Evolutionary conservation across 2,113 vertebrate species (phyloP), one percentile per base, ranked within the genome.

Genomic region (Xenopus laevis): DNA sequence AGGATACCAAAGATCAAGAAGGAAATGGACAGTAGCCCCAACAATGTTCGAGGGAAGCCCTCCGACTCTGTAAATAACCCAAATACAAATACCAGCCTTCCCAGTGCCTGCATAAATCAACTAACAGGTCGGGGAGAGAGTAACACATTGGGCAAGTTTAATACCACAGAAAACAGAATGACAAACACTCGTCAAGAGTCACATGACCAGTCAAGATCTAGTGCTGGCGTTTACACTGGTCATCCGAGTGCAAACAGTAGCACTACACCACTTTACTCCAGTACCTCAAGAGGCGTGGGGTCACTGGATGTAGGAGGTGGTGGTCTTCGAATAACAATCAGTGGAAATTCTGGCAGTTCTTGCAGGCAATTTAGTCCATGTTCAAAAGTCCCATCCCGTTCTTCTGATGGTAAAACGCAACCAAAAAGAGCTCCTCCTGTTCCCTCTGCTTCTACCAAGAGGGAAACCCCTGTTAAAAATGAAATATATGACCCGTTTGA

Each of bases 401-500:
- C 84, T 0, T 79, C 89, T 10, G 92, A 93, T 0, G 79, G 86
- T 7, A 87, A 93, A 71, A 84, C 57, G 6, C 91, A 80, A 46
- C 93, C 87, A 63, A 91, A 87, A 10, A 75, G 86, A 12, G 13
- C 59, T 46, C 77, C 81, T 0, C 62, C 86, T 7, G 77, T 88
- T 13, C 87, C 90, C 74, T 81, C 83, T 5, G 63, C 82, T 20
- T 63, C 82, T 55, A 70, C 83, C 30, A 82, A 86, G 74, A 91
- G 87, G 78, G 78, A 89, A 0, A 91, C 94, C 66, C 84, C 87
- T 74, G 85, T 90, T 16, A 89, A 90, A 77, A 91, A 88, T 27
- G 93, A 93, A 67, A 93, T 95, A 52, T 99, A 99, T 3, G 97
- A 99, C 83, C 97, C 97, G 17, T 99, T 94, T 79, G 89, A 99